Evolutionary conservation across 1,140 invertebrate species (phyloP).

Genomic region (Leptinotarsa texana): DNA sequence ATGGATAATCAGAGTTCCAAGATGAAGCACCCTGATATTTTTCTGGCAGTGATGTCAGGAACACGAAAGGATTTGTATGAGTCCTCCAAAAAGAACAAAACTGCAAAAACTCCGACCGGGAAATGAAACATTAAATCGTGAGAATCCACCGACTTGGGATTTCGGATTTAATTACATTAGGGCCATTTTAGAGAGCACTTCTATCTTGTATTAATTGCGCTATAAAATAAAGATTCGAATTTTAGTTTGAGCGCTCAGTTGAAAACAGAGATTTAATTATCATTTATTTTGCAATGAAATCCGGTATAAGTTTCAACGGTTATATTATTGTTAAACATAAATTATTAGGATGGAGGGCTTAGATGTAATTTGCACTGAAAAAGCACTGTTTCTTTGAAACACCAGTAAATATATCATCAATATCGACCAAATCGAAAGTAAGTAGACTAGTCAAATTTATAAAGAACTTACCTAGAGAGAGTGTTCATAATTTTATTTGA

Average conservation of each 20-base stretch:
- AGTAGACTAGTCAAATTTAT: no score
- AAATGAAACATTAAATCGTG: constrained; percentile 18
- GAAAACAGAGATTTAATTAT: constrained; percentile 3
- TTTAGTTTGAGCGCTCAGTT: neutral
- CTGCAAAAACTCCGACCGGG: constrained; percentile 7
- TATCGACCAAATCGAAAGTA: no score
- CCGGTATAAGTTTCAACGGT: neutral
- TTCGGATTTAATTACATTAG: constrained; percentile 18
- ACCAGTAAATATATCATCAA: no score
- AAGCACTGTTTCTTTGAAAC: no score
- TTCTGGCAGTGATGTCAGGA: no score
- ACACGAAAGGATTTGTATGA: neutral
- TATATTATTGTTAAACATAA: neutral
- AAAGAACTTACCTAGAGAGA: no score
- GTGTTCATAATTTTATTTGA: no score
- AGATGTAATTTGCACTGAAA: no score
- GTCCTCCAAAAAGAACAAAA: neutral
- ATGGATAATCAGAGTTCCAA: no score
- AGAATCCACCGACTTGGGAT: constrained; percentile 10
- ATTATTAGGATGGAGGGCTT: no score
- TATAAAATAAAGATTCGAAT: constrained; percentile 11
- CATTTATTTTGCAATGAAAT: neutral
- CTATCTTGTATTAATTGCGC: constrained; percentile 11
- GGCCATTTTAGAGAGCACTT: constrained; percentile 1
- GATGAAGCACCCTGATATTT: no score